A percentile compares a stretch with the other conserved stretches of the same genome.
Conservation (phyloP, 2,888 invertebrate genomes). For the Stenoptilia bipunctidactyla region DNA sequence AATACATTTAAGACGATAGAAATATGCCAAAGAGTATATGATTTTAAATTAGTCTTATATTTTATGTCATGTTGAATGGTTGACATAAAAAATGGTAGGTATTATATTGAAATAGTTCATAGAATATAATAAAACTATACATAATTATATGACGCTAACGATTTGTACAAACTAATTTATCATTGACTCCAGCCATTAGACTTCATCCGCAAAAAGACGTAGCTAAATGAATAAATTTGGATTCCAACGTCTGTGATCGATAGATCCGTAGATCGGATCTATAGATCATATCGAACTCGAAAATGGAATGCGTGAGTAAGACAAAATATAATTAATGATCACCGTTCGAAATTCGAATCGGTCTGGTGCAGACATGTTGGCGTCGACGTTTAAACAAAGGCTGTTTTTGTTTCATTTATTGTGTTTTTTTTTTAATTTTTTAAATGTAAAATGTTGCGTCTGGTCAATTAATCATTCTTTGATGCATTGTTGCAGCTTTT, state of each 20-base stretch:
- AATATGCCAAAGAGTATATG: too few species aligned
- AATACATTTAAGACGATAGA: too few species aligned
- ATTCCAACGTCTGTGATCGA: conserved; percentile 65
- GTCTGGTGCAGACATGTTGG: conserved; percentile 66
- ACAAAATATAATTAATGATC: conserved; percentile 71
- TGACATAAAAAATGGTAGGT: too few species aligned
- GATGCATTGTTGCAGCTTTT: conserved; percentile 62
- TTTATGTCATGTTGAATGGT: too few species aligned
- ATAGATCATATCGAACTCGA: conserved; percentile 67
- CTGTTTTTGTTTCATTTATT: conserved; percentile 48
- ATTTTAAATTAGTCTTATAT: too few species aligned
- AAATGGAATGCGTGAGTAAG: conserved; percentile 71
- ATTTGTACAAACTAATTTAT: conserved; percentile 25
- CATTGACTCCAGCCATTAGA: conserved; percentile 39
- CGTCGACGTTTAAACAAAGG: conserved; percentile 67
- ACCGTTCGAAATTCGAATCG: conserved; percentile 62
- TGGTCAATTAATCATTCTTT: conserved; percentile 52
- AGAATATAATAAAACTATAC: too few species aligned
- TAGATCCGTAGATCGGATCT: conserved; percentile 66
- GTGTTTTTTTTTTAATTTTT: conserved; percentile 37
- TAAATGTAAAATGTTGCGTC: conserved; percentile 46
- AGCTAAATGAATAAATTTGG: conserved; percentile 67
- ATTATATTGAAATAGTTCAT: too few species aligned
- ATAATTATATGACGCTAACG: too few species aligned
- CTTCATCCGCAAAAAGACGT: conserved; percentile 60